phyloP scores from a whole-genome alignment of 2,888 invertebrate species.

The Calliphora vomitoria region DNA sequence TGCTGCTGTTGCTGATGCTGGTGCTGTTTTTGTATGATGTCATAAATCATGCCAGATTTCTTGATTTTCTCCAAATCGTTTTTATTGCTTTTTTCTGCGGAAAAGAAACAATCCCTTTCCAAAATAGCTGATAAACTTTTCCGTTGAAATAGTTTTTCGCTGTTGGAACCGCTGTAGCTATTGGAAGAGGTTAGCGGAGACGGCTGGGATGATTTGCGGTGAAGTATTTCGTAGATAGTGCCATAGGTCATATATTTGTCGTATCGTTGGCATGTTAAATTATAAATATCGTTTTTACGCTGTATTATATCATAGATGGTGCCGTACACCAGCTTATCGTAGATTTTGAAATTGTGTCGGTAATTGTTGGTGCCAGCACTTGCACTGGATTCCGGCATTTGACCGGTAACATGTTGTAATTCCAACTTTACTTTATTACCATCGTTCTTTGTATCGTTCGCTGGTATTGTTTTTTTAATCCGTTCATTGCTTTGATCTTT shows the following conservation, averaged over 20 bases:
- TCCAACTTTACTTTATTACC: constrained; percentile 43
- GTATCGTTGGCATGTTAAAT: constrained; percentile 83
- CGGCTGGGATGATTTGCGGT: constrained; percentile 82
- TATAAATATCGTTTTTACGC: constrained; percentile 84
- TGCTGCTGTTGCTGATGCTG: constrained; percentile 75
- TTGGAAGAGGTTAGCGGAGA: constrained; percentile 62
- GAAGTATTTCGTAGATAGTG: constrained; percentile 84
- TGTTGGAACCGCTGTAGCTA: constrained; percentile 31
- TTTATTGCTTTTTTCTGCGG: constrained; percentile 58
- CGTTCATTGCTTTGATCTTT: constrained; percentile 76
- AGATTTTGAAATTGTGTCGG: constrained; percentile 83
- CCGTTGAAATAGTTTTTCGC: constrained; percentile 81
- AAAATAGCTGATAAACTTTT: constrained; percentile 83
- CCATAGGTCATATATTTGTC: constrained; percentile 85
- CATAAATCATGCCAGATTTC: constrained; percentile 83
- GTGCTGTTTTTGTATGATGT: constrained; percentile 82
- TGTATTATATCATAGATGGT: constrained; percentile 85
- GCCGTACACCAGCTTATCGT: constrained; percentile 84
- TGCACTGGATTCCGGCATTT: constrained; percentile 14
- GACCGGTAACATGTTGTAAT: constrained; percentile 62
- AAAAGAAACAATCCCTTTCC: constrained; percentile 77
- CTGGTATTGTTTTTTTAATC: constrained; percentile 31
- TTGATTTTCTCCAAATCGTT: constrained; percentile 74
- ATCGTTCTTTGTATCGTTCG: constrained; percentile 16
- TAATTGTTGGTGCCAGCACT: constrained; percentile 74